phyloP scores from a whole-genome alignment of 1,140 invertebrate species.

The Pachypeltis micranthus region DNA sequence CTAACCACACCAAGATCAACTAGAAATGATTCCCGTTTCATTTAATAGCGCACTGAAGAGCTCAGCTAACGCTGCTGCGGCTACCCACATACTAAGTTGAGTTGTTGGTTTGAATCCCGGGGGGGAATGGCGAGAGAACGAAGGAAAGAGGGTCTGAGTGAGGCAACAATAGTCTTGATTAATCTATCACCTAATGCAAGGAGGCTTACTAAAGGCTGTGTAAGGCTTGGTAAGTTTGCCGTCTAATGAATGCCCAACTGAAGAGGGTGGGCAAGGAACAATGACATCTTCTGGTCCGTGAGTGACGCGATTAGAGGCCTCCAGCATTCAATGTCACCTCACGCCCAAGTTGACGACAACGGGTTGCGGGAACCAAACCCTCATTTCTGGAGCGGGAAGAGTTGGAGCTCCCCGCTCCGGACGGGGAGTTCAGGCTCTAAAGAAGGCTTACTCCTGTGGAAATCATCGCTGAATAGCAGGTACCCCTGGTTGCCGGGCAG shows the following conservation, averaged over 20 bases:
- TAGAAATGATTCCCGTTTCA: too few relatives aligned
- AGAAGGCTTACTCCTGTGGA: neutral
- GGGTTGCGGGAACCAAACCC: neutral
- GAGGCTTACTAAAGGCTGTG: too few relatives aligned
- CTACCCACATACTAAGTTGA: conserved; percentile 4
- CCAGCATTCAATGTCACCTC: conserved; percentile 6
- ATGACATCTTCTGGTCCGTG: conserved; percentile 4
- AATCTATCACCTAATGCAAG: conserved; percentile 8
- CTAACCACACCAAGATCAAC: too few relatives aligned
- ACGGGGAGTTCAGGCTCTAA: neutral
- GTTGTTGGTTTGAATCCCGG: neutral
- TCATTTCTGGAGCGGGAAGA: too few relatives aligned
- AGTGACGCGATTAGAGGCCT: conserved; percentile 5
- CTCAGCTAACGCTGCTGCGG: neutral
- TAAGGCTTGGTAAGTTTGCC: conserved; percentile 5
- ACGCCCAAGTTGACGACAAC: conserved; percentile 7
- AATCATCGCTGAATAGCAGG: neutral
- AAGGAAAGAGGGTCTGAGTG: neutral
- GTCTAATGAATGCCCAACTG: conserved; percentile 3
- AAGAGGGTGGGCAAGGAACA: neutral
- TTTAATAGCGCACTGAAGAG: neutral
- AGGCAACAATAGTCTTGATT: conserved; percentile 8
- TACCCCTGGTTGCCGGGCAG: neutral
- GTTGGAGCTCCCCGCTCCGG: too few relatives aligned
- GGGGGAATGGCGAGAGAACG: neutral